These are phyloP conservation scores for Cenopis cana DNA, from an alignment of 2,888 invertebrate species.

Conservation along the genomic window DNA sequence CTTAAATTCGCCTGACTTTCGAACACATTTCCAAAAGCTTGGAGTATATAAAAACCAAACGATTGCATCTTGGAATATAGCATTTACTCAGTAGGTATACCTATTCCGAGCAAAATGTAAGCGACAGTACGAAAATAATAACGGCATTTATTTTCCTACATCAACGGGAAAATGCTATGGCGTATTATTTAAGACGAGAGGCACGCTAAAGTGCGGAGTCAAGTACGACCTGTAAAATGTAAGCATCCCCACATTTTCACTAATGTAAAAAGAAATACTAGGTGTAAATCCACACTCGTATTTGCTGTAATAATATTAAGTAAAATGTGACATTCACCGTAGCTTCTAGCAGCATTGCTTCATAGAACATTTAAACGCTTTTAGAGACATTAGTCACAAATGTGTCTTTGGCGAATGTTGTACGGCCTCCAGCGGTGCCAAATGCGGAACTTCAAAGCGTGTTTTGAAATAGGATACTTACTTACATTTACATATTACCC, in stretches of 20 bases:
- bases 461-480: conserved; percentile 5
- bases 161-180: conserved; percentile 17
- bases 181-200: conserved; percentile 31
- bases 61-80: conserved; percentile 4
- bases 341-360: conserved; percentile 22
- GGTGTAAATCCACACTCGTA: conserved; percentile 27
- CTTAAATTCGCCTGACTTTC: conserved; percentile 1
- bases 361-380: conserved; percentile 46
- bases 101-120: conserved; percentile 17
- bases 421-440: conserved; percentile 16
- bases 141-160: conserved; percentile 19
- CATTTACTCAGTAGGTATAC: neutral
- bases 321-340: conserved; percentile 32
- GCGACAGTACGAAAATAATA: conserved; percentile 20
- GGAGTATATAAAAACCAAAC: neutral
- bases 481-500: neutral
- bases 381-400: conserved; percentile 46
- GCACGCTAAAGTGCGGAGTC: conserved; percentile 39
- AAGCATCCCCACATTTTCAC: conserved; percentile 33
- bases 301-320: conserved; percentile 36
- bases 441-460: conserved; percentile 20
- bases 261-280: conserved; percentile 39
- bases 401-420: conserved; percentile 23
- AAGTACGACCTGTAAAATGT: conserved; percentile 38
- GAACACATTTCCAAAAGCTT: conserved; percentile 2